These are phyloP conservation scores for Pelobates cultripes DNA, from an alignment of 2,797 vertebrate species.

Conservation along the genomic window DNA sequence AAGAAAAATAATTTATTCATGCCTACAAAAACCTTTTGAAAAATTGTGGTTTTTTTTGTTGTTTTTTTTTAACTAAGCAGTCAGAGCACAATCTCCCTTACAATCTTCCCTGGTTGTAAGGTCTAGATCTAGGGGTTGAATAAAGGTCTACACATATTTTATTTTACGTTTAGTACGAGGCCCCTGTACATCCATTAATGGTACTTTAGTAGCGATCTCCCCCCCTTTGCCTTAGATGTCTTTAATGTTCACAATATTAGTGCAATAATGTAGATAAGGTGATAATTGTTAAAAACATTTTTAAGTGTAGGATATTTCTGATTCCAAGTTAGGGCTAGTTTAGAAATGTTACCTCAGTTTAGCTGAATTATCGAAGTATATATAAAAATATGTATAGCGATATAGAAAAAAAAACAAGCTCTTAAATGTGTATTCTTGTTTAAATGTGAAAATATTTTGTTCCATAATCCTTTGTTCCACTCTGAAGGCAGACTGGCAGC, in stretches of 20 bases:
- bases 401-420: conserved; percentile 32
- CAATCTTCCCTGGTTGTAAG: conserved; percentile 18
- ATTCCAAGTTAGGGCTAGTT: conserved; percentile 53
- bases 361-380: conserved; percentile 45
- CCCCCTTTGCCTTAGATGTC: conserved; percentile 50
- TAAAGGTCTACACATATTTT: conserved; percentile 2
- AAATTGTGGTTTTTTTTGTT: conserved; percentile 35
- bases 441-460: conserved; percentile 47
- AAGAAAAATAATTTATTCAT: conserved; percentile 7
- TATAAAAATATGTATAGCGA: conserved; percentile 48
- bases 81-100: conserved; percentile 37
- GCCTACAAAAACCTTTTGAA: not conserved
- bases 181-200: conserved; percentile 29
- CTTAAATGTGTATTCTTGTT: conserved; percentile 37
- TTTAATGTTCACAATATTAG: conserved; percentile 60
- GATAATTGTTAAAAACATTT: conserved; percentile 49
- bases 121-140: conserved; percentile 7
- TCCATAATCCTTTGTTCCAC: conserved; percentile 19
- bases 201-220: conserved; percentile 39
- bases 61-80: conserved; percentile 8
- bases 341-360: conserved; percentile 55
- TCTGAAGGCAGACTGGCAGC: not conserved
- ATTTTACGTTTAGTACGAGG: conserved; percentile 18
- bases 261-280: conserved; percentile 78
- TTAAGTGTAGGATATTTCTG: conserved; percentile 48